These are phyloP conservation scores for Falco novaeseelandiae DNA, from an alignment of 2,797 vertebrate genomes.

Conservation along the genomic window DNA sequence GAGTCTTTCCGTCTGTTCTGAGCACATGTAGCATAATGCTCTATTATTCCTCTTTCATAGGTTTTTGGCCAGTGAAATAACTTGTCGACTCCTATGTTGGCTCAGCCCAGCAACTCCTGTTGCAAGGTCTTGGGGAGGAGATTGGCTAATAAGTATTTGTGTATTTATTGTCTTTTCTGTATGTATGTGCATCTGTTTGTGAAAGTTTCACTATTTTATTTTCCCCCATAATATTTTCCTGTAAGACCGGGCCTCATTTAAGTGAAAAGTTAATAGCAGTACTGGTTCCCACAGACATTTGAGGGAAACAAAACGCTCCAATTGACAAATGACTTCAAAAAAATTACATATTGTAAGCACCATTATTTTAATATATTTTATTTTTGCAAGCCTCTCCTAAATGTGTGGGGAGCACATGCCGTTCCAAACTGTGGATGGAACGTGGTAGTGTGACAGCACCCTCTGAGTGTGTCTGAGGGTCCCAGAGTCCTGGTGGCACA, in stretches of 20 bases:
- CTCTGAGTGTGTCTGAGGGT: neutral
- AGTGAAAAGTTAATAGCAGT: neutral
- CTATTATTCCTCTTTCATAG: neutral
- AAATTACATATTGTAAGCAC: neutral
- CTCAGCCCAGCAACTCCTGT: neutral
- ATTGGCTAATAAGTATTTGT: neutral
- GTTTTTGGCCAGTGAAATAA: neutral
- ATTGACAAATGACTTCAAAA: neutral
- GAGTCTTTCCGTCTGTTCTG: neutral
- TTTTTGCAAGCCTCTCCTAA: neutral
- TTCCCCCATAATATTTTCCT: neutral
- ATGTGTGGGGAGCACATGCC: accelerated
- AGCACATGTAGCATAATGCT: neutral
- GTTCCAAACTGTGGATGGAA: neutral
- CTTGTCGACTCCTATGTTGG: neutral
- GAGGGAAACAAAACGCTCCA: neutral
- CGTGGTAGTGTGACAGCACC: accelerated
- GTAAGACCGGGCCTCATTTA: neutral
- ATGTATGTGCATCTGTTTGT: neutral
- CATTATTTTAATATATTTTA: neutral
- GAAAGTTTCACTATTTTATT: neutral
- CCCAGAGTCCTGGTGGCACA: neutral
- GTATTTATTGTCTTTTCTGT: neutral
- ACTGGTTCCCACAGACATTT: neutral
- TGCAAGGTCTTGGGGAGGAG: neutral